phyloP scores from a whole-genome alignment of 2,113 vertebrate species.

The Grus americana region DNA sequence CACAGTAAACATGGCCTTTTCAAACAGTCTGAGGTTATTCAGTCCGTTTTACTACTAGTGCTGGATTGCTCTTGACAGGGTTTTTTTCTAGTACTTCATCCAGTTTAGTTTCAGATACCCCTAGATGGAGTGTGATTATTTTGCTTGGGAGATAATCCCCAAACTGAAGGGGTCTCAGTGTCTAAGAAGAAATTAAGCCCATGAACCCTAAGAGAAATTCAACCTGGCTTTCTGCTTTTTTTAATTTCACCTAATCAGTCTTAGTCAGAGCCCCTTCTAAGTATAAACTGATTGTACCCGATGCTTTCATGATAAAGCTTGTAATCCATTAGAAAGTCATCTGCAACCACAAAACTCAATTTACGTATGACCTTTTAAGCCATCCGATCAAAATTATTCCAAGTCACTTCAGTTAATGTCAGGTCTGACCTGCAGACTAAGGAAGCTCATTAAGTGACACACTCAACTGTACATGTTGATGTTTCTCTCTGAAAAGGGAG shows the following conservation, averaged over 20 bases:
- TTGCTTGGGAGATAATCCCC: neutral
- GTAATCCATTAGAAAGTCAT: slow-evolving; percentile 34
- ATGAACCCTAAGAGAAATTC: neutral
- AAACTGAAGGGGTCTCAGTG: neutral
- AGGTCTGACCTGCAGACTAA: slow-evolving; percentile 8
- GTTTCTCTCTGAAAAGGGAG: neutral
- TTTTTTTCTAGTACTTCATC: neutral
- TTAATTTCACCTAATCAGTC: slow-evolving; percentile 33
- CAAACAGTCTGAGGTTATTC: neutral
- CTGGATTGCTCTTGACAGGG: neutral
- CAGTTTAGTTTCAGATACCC: neutral
- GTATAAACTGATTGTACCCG: neutral
- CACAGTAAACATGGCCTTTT: slow-evolving; percentile 1
- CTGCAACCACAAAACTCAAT: slow-evolving; percentile 10
- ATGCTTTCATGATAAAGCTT: neutral
- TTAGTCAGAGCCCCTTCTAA: neutral
- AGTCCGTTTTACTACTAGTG: neutral
- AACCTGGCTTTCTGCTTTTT: neutral
- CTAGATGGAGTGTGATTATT: slow-evolving; percentile 9
- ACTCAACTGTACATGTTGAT: neutral
- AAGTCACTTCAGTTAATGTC: neutral
- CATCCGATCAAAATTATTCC: neutral
- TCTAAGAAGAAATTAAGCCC: neutral
- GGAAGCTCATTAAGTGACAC: neutral
- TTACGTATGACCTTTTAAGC: slow-evolving; percentile 17